A percentile compares a stretch with the other conserved stretches of the same genome.
phyloP scores from a whole-genome alignment of 2,113 vertebrate genomes.

The Hemicordylus capensis region DNA sequence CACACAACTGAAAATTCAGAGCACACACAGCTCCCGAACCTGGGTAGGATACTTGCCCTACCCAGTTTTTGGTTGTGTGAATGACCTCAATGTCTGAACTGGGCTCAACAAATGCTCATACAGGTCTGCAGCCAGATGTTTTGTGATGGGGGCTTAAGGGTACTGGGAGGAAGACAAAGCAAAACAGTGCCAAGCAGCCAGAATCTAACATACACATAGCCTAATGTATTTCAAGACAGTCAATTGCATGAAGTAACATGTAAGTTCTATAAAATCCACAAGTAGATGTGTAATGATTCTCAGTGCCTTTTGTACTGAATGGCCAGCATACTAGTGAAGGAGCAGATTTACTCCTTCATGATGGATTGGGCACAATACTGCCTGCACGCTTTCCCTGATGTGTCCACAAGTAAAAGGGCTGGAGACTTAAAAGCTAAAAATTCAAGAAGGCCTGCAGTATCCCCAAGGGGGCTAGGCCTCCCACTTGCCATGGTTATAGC shows the following conservation, averaged over 20 bases:
- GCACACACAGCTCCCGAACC: too few relatives aligned
- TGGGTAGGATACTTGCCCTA: too few relatives aligned
- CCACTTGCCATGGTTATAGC: not conserved
- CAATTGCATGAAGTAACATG: not conserved
- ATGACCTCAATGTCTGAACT: not conserved
- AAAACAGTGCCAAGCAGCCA: too few relatives aligned
- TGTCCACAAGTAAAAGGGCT: not conserved
- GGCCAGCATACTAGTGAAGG: not conserved
- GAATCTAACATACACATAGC: not conserved
- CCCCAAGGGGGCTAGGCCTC: not conserved
- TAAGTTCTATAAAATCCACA: too few relatives aligned
- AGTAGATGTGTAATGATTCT: too few relatives aligned
- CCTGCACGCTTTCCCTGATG: not conserved
- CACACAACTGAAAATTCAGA: too few relatives aligned
- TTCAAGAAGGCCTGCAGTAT: not conserved
- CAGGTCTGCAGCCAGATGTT: not conserved
- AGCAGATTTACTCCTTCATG: not conserved
- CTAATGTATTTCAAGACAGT: too few relatives aligned
- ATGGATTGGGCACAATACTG: not conserved
- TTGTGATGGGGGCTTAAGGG: not conserved
- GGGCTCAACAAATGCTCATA: not conserved
- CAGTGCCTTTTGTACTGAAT: too few relatives aligned
- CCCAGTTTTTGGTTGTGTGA: too few relatives aligned
- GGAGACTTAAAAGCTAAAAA: not conserved
- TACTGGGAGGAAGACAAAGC: too few relatives aligned